Conservation (phyloP, 1,140 invertebrate species). For the Conopomorpha cramerella region DNA sequence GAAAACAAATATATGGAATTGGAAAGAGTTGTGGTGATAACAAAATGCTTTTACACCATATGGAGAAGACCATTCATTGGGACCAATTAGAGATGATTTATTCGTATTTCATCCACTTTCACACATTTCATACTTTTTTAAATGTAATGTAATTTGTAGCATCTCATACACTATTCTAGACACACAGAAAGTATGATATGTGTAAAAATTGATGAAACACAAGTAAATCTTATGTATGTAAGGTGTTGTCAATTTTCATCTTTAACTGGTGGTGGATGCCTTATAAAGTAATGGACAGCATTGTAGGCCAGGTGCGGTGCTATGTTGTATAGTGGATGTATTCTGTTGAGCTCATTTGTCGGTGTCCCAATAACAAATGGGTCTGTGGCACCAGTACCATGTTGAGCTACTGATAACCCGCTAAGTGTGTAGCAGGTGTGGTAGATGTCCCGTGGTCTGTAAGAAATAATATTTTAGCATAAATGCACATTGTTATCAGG, state of each 20-base stretch:
- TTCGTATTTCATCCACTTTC: too few species aligned
- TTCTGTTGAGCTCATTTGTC: conserved; percentile 43
- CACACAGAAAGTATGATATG: too few species aligned
- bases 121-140: too few species aligned
- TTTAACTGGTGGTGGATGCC: conserved; percentile 40
- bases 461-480: conserved; percentile 34
- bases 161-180: too few species aligned
- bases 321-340: conserved; percentile 53
- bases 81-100: too few species aligned
- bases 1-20: too few species aligned
- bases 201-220: too few species aligned
- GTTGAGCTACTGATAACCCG: conserved; percentile 93
- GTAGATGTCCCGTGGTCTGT: conserved; percentile 86
- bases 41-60: too few species aligned
- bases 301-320: conserved; percentile 52
- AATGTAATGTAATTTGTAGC: too few species aligned
- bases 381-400: conserved; percentile 67
- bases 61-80: too few species aligned
- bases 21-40: too few species aligned
- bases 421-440: conserved; percentile 96
- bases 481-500: not conserved
- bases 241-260: conserved; percentile 29
- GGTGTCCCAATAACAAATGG: conserved; percentile 33
- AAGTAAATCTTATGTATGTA: too few species aligned
- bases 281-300: conserved; percentile 46